phyloP scores from a whole-genome alignment of 2,888 invertebrate species.

The Julus scandinavius region DNA sequence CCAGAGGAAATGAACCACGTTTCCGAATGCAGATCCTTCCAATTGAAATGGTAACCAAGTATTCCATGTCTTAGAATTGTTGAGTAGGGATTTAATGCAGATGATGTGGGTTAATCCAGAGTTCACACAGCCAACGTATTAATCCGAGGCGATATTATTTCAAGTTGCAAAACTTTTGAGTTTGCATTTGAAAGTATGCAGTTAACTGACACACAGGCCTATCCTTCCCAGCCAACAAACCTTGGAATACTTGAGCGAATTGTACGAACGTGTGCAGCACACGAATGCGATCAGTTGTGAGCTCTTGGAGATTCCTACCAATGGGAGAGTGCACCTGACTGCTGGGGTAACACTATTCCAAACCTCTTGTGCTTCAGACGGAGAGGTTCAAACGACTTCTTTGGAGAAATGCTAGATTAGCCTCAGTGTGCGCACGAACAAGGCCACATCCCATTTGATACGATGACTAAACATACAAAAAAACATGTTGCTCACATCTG shows the following conservation, averaged over 20 bases:
- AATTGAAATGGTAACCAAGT: background rate
- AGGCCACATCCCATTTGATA: background rate
- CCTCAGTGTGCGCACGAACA: background rate
- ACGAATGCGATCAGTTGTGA: background rate
- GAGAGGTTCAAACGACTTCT: background rate
- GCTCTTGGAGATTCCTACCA: background rate
- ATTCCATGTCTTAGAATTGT: background rate
- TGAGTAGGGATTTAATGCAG: background rate
- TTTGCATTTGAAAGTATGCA: background rate
- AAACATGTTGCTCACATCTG: constrained; percentile 24
- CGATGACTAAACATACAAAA: constrained; percentile 23
- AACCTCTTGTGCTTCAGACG: background rate
- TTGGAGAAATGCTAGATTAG: constrained; percentile 6
- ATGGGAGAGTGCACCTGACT: constrained; percentile 25
- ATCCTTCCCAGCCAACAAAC: background rate
- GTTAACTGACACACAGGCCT: background rate
- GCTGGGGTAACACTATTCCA: background rate
- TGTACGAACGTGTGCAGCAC: constrained; percentile 2
- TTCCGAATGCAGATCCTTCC: background rate
- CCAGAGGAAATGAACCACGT: background rate
- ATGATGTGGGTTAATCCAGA: background rate
- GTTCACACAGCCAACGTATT: background rate
- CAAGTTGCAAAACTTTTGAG: background rate
- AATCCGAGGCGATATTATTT: background rate
- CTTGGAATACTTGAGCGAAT: background rate